Percentiles rank a stretch among this genome's conserved stretches.
These are phyloP conservation scores for Zygothrica quintamaculata DNA, from an alignment of 2,888 invertebrate species.

Conservation along the genomic window DNA sequence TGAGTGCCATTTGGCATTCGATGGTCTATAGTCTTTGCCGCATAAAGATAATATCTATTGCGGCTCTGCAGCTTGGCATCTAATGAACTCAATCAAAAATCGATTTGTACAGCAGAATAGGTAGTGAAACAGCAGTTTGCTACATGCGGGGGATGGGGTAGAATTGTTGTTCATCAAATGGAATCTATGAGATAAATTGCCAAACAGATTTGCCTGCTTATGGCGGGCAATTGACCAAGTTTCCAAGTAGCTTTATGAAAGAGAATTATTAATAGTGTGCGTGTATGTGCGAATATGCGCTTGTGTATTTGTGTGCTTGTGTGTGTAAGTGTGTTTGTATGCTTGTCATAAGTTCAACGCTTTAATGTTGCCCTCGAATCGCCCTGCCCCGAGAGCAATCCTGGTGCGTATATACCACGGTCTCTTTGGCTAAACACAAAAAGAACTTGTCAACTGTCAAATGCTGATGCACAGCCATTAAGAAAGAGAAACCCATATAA, in stretches of 20 bases:
- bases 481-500: slow-evolving; percentile 73
- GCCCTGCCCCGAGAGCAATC: neutral
- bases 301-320: neutral
- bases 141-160: neutral
- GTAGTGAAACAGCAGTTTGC: neutral
- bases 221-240: slow-evolving; percentile 44
- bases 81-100: slow-evolving; percentile 84
- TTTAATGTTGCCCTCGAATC: slow-evolving; percentile 39
- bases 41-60: slow-evolving; percentile 59
- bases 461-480: slow-evolving; percentile 76
- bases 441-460: slow-evolving; percentile 81
- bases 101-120: slow-evolving; percentile 77
- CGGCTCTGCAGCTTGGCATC: slow-evolving; percentile 49
- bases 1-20: slow-evolving; percentile 16
- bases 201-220: slow-evolving; percentile 63
- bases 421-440: slow-evolving; percentile 50
- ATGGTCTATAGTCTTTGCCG: slow-evolving; percentile 33
- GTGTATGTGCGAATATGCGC: slow-evolving; percentile 6
- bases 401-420: slow-evolving; percentile 12
- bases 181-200: slow-evolving; percentile 79
- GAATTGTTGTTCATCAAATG: slow-evolving; percentile 69
- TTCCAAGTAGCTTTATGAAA: slow-evolving; percentile 59
- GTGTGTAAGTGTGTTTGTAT: slow-evolving; percentile 14
- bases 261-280: slow-evolving; percentile 80
- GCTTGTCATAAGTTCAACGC: slow-evolving; percentile 66